Base-by-base conservation (phyloP, 2,888 invertebrate genomes). In the Polydrusus cervinus region DNA sequence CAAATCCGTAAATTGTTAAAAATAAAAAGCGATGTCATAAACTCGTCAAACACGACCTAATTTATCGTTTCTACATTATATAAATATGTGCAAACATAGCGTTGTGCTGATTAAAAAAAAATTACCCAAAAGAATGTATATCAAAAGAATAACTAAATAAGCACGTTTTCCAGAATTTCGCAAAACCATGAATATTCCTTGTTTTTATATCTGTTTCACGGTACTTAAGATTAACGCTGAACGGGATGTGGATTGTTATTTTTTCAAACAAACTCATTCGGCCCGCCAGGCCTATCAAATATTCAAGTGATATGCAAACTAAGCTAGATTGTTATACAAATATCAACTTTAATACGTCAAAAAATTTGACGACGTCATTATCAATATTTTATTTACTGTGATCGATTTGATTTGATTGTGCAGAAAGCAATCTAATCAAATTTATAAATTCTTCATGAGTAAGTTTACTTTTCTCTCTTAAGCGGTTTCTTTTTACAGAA, bases 271-370 rank as follows among this genome's bases (percentile, higher is more conserved):
- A 60, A 14, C 30, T 34, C 14, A 60, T 60, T 38, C 38, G 38
- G 30, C 38, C 38, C 57, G 38, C 18, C 40, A 38, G 57, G 14
- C 57, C 38, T 60, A 60, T 38, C 57, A 14, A 60, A 60, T 38
- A 60, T 60, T 60, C 38, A 60, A 60, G 57, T 60, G 57, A 60
- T 60, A 34, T 60, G 57, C 18, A 60, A 60, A 60, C 57, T 60
- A 60, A 60, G 57, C 40, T 38, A 14, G 30, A 60, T 60, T 60
- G 38, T 60, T 60, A 11, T 38, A 38, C 38, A 60, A 60, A 60
- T 38, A 60, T 11, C 9, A 60, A 3, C 53, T 60, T 2, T 57
- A 30, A 57, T 38, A 57, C 57, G 57, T 60, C 38, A 8, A 18
- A 55, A 30, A 30, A 55, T 3, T 34, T 55, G 14, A 9, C 57